phyloP scores from a whole-genome alignment of 1,140 invertebrate species.

The Centruroides sculpturatus region DNA sequence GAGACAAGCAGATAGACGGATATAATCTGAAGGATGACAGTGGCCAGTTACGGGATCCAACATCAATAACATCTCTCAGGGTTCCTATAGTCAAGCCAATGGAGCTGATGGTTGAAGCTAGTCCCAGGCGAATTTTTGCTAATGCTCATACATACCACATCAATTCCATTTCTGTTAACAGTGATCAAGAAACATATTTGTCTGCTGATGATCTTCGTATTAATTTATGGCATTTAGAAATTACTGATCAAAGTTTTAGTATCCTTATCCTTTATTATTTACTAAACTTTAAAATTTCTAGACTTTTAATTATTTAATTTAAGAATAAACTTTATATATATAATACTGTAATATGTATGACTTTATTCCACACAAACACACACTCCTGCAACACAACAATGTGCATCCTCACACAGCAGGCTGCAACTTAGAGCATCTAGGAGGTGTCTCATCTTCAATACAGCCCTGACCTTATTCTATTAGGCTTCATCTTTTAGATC shows the following conservation, averaged over 20 bases:
- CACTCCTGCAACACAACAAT: no score
- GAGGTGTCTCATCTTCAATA: no score
- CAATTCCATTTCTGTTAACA: slow-evolving; percentile 98
- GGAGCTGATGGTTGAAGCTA: slow-evolving; percentile 98
- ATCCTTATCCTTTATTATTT: slow-evolving; percentile 35
- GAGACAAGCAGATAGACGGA: slow-evolving; percentile 70
- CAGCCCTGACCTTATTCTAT: no score
- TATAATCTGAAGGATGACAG: slow-evolving; percentile 90
- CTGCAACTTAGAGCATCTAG: no score
- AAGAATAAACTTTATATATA: no score
- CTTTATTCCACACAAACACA: no score
- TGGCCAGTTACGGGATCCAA: slow-evolving; percentile 67
- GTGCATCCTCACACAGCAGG: no score
- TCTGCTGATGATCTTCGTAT: slow-evolving; percentile 98
- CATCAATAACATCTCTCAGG: slow-evolving; percentile 65
- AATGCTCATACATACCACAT: slow-evolving; percentile 99
- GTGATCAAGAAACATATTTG: slow-evolving; percentile 97
- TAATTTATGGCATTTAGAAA: slow-evolving; percentile 98
- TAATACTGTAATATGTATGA: no score
- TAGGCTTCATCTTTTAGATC: no score
- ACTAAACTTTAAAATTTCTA: no score
- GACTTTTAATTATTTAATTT: no score
- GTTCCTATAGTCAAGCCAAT: slow-evolving; percentile 88
- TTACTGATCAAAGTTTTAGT: slow-evolving; percentile 98
- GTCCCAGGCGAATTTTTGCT: slow-evolving; percentile 92